phyloP scores from a whole-genome alignment of 2,113 vertebrate species.

The Okapia johnstoni region DNA sequence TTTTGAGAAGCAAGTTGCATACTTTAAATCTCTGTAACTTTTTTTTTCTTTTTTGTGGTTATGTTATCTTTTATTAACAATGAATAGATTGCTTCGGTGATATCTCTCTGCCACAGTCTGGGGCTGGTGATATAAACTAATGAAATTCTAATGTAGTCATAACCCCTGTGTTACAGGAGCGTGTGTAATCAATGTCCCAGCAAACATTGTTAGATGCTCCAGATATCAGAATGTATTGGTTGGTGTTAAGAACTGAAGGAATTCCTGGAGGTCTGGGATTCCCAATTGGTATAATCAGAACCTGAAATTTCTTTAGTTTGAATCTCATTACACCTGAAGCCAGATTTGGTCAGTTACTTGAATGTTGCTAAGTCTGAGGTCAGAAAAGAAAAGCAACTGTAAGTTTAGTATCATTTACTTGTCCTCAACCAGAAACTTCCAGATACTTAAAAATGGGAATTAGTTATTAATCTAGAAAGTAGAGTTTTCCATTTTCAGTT shows the following conservation, averaged over 20 bases:
- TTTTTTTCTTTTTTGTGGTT: not conserved
- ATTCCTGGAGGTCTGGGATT: slow-evolving; percentile 45
- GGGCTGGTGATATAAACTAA: slow-evolving; percentile 1
- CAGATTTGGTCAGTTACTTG: not conserved
- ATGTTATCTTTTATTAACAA: not conserved
- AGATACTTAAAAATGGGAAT: not conserved
- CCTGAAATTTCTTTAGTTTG: slow-evolving; percentile 7
- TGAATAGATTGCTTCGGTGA: not conserved
- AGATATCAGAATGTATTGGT: not conserved
- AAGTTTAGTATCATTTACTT: not conserved
- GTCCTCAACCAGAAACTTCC: not conserved
- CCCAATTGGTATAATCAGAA: slow-evolving; percentile 52
- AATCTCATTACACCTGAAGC: slow-evolving; percentile 48
- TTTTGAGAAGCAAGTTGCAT: not conserved
- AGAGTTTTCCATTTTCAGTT: not conserved
- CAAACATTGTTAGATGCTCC: not conserved
- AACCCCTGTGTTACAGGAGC: not conserved
- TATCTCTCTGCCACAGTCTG: not conserved
- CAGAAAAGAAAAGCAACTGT: not conserved
- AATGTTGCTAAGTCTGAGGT: slow-evolving; percentile 31
- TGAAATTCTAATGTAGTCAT: not conserved
- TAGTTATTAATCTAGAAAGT: not conserved
- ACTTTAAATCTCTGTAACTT: not conserved
- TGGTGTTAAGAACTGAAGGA: slow-evolving; percentile 35
- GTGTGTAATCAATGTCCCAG: not conserved